Evolutionary conservation across 2,888 invertebrate species (phyloP).

Genomic region (Hypsopygia costalis): DNA sequence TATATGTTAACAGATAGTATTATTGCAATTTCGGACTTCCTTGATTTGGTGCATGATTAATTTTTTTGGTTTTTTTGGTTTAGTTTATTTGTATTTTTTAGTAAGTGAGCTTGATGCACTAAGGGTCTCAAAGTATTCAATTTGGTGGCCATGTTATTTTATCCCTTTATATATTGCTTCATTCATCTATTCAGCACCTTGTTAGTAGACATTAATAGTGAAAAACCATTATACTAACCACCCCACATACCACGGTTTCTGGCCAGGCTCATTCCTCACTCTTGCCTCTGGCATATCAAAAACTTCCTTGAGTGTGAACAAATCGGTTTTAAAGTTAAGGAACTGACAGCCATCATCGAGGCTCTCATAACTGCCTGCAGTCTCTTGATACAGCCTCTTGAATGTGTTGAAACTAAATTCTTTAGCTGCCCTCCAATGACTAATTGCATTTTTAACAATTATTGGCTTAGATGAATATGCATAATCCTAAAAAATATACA

Average conservation of each 20-base stretch:
- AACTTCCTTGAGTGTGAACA: constrained; percentile 87
- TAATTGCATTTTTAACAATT: constrained; percentile 87
- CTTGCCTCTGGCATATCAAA: constrained; percentile 86
- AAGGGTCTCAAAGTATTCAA: no score
- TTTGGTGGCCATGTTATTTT: no score
- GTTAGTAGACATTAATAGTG: no score
- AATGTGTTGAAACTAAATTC: constrained; percentile 85
- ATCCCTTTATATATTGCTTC: no score
- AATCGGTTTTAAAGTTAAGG: constrained; percentile 91
- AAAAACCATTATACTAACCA: constrained; percentile 90
- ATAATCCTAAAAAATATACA: constrained; percentile 65
- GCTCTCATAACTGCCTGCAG: constrained; percentile 86
- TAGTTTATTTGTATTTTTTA: no score
- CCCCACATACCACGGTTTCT: constrained; percentile 93
- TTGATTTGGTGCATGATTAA: no score
- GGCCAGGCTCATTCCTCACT: constrained; percentile 80
- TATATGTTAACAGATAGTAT: no score
- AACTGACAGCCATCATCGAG: constrained; percentile 92
- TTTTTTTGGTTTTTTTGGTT: no score
- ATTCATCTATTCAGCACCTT: no score
- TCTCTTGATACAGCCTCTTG: constrained; percentile 84
- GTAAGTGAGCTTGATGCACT: no score
- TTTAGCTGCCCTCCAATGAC: constrained; percentile 88
- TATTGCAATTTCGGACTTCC: no score
- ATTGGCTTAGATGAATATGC: constrained; percentile 91